Conservation (phyloP, 2,888 invertebrate species). For the Lysandra bellargus region DNA sequence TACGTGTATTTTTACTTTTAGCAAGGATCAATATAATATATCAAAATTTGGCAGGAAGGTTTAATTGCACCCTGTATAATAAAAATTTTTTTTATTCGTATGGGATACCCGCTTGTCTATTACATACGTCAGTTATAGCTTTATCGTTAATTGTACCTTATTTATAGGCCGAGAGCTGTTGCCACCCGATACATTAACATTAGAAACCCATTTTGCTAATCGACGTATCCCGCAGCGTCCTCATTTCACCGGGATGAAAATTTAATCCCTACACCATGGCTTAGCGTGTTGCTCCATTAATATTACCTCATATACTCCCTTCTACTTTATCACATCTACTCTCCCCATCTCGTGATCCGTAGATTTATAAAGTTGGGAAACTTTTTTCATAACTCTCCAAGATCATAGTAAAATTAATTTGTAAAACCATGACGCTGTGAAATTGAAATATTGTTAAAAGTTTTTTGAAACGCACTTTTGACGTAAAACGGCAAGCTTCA, state of each 20-base stretch:
- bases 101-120: background rate
- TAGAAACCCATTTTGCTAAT: conserved; percentile 12
- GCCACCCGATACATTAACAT: conserved; percentile 8
- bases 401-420: conserved; percentile 10
- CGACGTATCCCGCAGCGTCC: background rate
- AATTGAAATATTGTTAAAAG: background rate
- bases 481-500: background rate
- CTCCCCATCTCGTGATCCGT: background rate
- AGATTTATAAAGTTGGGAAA: background rate
- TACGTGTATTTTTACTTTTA: too few relatives aligned
- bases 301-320: background rate
- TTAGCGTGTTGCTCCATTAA: background rate
- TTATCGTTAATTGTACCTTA: background rate
- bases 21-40: too few relatives aligned
- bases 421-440: background rate
- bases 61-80: too few relatives aligned
- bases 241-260: conserved; percentile 8
- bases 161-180: background rate
- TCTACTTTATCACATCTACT: background rate
- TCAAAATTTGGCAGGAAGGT: too few relatives aligned
- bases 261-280: conserved; percentile 6
- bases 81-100: too few relatives aligned
- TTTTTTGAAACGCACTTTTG: background rate
- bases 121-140: background rate
- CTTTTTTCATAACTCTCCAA: background rate